phyloP scores from a whole-genome alignment of 2,113 vertebrate genomes.

The Brachionichthys hirsutus region DNA sequence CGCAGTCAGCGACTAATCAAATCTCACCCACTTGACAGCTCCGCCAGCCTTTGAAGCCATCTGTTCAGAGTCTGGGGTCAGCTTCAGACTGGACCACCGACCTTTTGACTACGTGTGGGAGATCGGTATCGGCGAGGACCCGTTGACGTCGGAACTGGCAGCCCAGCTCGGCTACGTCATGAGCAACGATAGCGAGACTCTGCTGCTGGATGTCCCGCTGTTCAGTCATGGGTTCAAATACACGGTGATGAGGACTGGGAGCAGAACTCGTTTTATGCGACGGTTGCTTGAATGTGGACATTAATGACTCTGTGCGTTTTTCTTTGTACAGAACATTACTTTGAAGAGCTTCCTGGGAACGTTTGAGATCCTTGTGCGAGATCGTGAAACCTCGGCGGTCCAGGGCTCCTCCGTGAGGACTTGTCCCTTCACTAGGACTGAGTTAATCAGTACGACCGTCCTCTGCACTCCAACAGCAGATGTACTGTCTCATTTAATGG shows the following conservation, averaged over 20 bases:
- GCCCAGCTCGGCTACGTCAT: conserved; percentile 53
- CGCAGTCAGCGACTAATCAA: not conserved
- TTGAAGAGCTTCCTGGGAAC: conserved; percentile 2
- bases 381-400: not conserved
- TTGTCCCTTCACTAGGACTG: not conserved
- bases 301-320: too few relatives aligned
- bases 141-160: conserved; percentile 63
- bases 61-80: conserved; percentile 55
- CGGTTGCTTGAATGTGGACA: too few relatives aligned
- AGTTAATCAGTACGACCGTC: conserved; percentile 1
- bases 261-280: too few relatives aligned
- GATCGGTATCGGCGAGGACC: conserved; percentile 25
- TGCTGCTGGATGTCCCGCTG: conserved; percentile 62
- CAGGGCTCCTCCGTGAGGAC: not conserved
- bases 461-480: too few relatives aligned
- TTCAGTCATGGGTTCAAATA: conserved; percentile 62
- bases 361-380: not conserved
- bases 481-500: not conserved
- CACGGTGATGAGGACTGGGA: conserved; percentile 32
- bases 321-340: not conserved
- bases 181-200: conserved; percentile 48
- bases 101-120: conserved; percentile 60
- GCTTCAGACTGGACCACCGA: conserved; percentile 46
- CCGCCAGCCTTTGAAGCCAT: conserved; percentile 32
- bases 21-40: conserved; percentile 12